phyloP scores from a whole-genome alignment of 1,140 invertebrate species.

The Andrena cerasifolii region DNA sequence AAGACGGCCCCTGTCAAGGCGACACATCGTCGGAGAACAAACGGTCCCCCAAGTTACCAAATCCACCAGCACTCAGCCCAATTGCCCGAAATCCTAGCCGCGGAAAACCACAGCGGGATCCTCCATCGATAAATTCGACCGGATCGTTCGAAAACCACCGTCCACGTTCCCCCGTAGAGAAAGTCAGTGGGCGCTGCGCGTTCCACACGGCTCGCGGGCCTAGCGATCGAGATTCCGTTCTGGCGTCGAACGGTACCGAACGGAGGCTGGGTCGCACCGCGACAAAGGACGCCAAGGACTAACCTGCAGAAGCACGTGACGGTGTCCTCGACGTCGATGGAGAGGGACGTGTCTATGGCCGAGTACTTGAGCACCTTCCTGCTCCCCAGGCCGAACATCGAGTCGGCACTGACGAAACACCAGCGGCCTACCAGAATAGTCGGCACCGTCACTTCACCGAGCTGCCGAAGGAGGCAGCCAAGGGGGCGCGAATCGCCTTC shows the following conservation, averaged over 20 bases:
- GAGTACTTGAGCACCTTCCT: constrained; percentile 76
- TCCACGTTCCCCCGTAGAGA: neutral
- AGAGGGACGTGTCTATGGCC: constrained; percentile 78
- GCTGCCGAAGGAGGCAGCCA: neutral
- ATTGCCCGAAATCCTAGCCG: no score
- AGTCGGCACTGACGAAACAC: constrained; percentile 26
- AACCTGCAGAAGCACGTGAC: constrained; percentile 90
- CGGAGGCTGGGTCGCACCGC: neutral
- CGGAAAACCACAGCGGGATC: no score
- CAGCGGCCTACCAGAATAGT: neutral
- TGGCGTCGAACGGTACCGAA: neutral
- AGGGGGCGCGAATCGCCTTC: neutral
- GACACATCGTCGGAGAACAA: no score
- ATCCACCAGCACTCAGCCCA: no score
- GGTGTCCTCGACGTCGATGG: constrained; percentile 87
- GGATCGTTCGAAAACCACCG: neutral
- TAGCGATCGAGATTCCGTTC: neutral
- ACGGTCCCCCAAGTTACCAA: no score
- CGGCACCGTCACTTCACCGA: neutral
- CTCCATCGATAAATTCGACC: neutral
- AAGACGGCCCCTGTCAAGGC: no score
- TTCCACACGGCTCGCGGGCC: no score
- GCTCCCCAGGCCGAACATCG: constrained; percentile 71
- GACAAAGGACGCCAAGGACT: constrained; percentile 46
- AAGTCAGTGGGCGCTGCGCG: no score